These are phyloP conservation scores for Tyto alba DNA, from an alignment of 2,113 vertebrate species.

Conservation along the genomic window DNA sequence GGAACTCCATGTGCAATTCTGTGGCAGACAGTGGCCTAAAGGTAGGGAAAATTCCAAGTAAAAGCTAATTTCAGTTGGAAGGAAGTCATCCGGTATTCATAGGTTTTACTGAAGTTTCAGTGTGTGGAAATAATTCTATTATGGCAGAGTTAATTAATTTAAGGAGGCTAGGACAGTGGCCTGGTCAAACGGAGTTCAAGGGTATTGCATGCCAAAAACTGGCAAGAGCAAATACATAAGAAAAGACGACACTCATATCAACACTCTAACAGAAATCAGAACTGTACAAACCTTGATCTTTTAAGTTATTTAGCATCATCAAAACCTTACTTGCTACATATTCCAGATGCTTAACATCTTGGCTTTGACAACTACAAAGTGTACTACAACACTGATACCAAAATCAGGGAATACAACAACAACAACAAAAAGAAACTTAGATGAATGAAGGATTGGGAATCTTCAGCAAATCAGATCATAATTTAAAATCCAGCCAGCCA, in stretches of 20 bases:
- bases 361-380: not conserved
- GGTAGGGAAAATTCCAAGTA: not conserved
- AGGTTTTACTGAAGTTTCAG: not conserved
- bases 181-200: not conserved
- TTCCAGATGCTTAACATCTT: not conserved
- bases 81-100: not conserved
- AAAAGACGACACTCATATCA: not conserved
- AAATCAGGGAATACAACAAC: not conserved
- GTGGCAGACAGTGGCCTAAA: not conserved
- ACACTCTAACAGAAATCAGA: not conserved
- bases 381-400: not conserved
- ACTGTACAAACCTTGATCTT: not conserved
- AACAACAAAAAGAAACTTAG: not conserved
- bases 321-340: not conserved
- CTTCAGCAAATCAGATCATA: not conserved
- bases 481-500: not conserved
- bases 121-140: not conserved
- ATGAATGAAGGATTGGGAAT: not conserved
- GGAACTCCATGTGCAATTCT: not conserved
- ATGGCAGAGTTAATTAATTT: not conserved
- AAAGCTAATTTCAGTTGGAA: not conserved
- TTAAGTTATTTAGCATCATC: not conserved
- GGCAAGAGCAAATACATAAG: not conserved
- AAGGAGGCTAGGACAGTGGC: not conserved
- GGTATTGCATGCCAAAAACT: not conserved